Conservation (phyloP, 2,113 vertebrate genomes). For the Microcebus griseorufus region DNA sequence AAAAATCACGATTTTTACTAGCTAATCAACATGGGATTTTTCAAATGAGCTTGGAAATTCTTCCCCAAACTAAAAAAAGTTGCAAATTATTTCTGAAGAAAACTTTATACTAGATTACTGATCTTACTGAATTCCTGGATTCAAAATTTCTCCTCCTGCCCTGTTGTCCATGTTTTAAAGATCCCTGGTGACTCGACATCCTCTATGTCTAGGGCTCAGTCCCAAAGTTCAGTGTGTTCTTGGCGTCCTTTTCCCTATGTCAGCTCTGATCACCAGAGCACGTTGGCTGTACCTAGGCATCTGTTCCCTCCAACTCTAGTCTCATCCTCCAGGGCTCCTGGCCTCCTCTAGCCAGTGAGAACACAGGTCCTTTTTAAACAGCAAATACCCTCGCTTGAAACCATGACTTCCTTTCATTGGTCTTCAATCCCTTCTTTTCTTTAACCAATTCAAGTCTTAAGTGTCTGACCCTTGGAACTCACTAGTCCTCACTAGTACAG, state of each 20-base stretch:
- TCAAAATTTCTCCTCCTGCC: background rate
- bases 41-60: background rate
- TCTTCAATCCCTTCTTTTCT: background rate
- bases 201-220: background rate
- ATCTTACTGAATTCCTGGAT: background rate
- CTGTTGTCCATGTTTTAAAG: background rate
- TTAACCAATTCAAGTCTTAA: background rate
- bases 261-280: background rate
- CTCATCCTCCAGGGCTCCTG: background rate
- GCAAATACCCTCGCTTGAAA: background rate
- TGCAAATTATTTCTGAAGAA: slow-evolving; percentile 30
- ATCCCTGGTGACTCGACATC: background rate
- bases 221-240: background rate
- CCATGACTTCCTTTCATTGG: background rate
- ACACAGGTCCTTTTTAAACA: background rate
- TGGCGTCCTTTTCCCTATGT: background rate
- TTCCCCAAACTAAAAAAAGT: slow-evolving; percentile 12
- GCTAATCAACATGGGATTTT: background rate
- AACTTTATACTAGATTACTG: background rate
- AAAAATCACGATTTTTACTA: background rate
- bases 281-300: background rate
- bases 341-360: background rate
- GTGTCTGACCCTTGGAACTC: background rate
- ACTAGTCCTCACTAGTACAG: background rate
- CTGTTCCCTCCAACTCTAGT: background rate